Evolutionary conservation across 2,797 vertebrate species (phyloP).

Genomic region (Peromyscus eremicus): DNA sequence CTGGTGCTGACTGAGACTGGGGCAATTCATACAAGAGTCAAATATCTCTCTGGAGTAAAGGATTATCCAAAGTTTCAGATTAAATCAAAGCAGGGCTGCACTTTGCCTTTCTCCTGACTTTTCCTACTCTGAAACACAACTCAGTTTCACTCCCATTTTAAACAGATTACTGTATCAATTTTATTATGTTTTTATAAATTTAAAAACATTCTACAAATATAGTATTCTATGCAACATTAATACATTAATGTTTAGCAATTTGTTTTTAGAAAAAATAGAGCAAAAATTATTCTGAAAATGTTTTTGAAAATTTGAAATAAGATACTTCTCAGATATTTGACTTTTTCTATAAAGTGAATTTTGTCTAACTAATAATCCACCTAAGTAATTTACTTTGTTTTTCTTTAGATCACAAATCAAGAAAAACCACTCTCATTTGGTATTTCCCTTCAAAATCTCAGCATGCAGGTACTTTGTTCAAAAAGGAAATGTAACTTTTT

Average conservation of each 20-base stretch:
- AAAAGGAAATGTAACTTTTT: conserved; percentile 37
- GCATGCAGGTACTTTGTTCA: conserved; percentile 93
- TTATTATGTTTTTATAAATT: neutral
- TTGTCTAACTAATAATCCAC: conserved; percentile 32
- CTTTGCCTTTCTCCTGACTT: neutral
- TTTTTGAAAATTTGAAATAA: conserved; percentile 59
- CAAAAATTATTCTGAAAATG: conserved; percentile 44
- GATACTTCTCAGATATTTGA: conserved; percentile 1
- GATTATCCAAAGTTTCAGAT: too few species aligned
- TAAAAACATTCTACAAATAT: neutral
- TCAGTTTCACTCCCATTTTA: neutral
- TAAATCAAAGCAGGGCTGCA: neutral
- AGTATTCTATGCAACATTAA: neutral
- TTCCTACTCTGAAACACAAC: neutral
- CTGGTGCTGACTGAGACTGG: neutral
- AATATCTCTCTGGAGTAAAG: neutral
- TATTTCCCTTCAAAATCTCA: conserved; percentile 97
- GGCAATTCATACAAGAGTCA: neutral
- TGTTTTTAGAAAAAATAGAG: conserved; percentile 28
- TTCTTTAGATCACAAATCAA: conserved; percentile 94
- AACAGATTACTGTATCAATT: neutral
- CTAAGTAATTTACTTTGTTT: conserved; percentile 55
- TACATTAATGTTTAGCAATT: conserved; percentile 6
- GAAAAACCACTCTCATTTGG: conserved; percentile 96
- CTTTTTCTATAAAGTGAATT: conserved; percentile 53